These are phyloP conservation scores for Luscinia megarhynchos DNA, from an alignment of 2,797 vertebrate species.

Conservation along the genomic window DNA sequence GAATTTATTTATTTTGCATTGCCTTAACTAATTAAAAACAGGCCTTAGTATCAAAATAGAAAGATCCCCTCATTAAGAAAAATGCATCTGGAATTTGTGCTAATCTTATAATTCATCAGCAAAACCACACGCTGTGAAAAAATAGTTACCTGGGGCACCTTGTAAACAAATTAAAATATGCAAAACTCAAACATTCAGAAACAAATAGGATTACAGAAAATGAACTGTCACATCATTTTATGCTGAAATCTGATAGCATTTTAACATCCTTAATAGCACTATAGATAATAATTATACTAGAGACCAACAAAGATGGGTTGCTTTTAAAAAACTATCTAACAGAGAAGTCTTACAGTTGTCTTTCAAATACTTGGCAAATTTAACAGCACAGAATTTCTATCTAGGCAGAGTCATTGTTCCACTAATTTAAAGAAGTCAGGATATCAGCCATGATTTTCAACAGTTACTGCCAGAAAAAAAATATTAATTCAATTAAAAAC, in stretches of 20 bases:
- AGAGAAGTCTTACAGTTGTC: not conserved
- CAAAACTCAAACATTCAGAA: not conserved
- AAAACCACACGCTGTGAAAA: not conserved
- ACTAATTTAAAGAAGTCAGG: not conserved
- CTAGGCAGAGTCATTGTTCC: not conserved
- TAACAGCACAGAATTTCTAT: not conserved
- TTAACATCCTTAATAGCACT: not conserved
- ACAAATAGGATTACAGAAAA: not conserved
- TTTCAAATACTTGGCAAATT: not conserved
- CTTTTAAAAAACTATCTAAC: not conserved
- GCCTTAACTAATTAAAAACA: slow-evolving; percentile 3
- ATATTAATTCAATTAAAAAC: not conserved
- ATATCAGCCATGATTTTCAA: not conserved
- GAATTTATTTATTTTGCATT: not conserved
- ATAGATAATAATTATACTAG: not conserved
- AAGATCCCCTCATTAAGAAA: not conserved
- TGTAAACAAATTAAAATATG: slow-evolving; percentile 27
- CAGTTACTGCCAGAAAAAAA: not conserved
- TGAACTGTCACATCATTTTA: not conserved
- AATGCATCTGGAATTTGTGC: not conserved
- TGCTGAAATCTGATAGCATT: not conserved
- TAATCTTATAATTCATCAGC: slow-evolving; percentile 17
- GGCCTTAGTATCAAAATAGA: not conserved
- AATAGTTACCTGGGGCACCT: not conserved
- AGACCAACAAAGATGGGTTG: not conserved